phyloP scores from a whole-genome alignment of 1,140 invertebrate genomes.

The Episyrphus balteatus region DNA sequence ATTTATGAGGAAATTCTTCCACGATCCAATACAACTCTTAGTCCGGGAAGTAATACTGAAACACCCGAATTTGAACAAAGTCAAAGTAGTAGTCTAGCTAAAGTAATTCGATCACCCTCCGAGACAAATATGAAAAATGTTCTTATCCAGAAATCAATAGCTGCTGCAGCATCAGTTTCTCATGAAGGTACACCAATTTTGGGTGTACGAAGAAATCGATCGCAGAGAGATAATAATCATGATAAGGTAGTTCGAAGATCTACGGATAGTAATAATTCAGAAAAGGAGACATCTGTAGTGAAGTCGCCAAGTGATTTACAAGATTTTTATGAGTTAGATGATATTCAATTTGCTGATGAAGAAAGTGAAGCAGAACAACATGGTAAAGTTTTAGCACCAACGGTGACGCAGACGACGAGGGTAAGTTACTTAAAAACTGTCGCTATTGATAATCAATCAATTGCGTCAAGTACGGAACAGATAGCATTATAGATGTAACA shows the following conservation, averaged over 20 bases:
- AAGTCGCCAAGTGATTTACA: conserved; percentile 33
- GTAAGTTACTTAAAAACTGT: too few species aligned
- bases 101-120: conserved; percentile 22
- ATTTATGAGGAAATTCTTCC: conserved; percentile 41
- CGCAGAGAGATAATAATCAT: neutral
- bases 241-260: neutral
- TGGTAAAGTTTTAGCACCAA: too few species aligned
- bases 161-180: neutral
- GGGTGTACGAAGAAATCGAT: neutral
- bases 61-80: conserved; percentile 20
- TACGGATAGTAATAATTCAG: conserved; percentile 6
- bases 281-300: conserved; percentile 41
- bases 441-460: too few species aligned
- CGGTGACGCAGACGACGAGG: too few species aligned
- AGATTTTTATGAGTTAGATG: conserved; percentile 36
- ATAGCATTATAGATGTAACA: too few species aligned
- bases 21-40: conserved; percentile 37
- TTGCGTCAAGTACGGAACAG: too few species aligned
- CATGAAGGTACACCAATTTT: conserved; percentile 2
- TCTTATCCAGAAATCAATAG: conserved; percentile 5
- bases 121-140: conserved; percentile 12
- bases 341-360: conserved; percentile 44
- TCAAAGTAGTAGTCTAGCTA: conserved; percentile 16
- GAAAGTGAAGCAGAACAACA: too few species aligned
- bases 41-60: conserved; percentile 44